Evolutionary conservation across 2,113 vertebrate species (phyloP).

Genomic region (Arenaria interpres): DNA sequence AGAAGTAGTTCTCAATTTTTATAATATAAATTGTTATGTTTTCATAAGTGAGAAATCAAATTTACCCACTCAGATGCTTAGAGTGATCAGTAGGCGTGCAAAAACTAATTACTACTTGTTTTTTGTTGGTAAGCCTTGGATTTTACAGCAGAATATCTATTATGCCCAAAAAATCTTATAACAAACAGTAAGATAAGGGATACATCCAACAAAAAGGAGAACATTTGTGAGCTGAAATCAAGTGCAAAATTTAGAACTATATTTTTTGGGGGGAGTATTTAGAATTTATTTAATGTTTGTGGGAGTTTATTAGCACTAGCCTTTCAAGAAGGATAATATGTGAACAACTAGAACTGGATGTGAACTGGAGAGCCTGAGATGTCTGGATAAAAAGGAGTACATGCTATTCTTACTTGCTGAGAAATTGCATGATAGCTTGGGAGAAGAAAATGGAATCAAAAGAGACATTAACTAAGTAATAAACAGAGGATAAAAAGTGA

Average conservation of each 20-base stretch:
- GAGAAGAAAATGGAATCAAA: neutral
- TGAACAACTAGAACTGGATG: neutral
- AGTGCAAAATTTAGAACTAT: neutral
- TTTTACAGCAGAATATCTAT: neutral
- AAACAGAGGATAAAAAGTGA: neutral
- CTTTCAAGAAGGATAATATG: neutral
- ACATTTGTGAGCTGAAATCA: neutral
- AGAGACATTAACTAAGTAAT: neutral
- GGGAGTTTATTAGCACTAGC: neutral
- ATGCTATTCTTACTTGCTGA: neutral
- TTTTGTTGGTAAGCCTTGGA: neutral
- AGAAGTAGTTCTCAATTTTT: neutral
- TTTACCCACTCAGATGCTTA: neutral
- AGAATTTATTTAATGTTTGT: neutral
- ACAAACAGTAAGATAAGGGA: neutral
- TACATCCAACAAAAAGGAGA: neutral
- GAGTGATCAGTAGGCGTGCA: neutral
- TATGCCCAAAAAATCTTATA: neutral
- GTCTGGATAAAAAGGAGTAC: neutral
- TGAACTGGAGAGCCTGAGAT: neutral
- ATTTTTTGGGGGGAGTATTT: neutral
- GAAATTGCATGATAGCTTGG: neutral
- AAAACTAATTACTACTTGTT: neutral
- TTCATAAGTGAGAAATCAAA: neutral
- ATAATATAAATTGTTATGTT: neutral